phyloP scores from a whole-genome alignment of 2,113 vertebrate genomes.

The Aythya baeri region DNA sequence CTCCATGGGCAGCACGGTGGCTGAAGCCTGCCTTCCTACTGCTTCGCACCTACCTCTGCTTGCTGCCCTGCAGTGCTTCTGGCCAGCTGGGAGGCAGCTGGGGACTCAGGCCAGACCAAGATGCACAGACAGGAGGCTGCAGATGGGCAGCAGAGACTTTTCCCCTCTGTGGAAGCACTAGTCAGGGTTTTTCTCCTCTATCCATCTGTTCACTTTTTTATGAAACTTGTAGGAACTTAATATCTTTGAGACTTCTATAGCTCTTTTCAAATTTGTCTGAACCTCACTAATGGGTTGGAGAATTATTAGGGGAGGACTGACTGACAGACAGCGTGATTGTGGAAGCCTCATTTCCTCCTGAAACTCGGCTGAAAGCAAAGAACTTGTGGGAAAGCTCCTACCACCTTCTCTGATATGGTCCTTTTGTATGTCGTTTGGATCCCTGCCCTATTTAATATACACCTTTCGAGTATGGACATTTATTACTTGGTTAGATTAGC shows the following conservation, averaged over 20 bases:
- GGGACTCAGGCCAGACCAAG: rapidly evolving
- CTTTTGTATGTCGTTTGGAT: neutral
- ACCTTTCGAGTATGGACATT: neutral
- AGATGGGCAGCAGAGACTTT: neutral
- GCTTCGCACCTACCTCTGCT: neutral
- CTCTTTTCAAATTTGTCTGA: neutral
- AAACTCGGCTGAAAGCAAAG: neutral
- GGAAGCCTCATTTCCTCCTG: neutral
- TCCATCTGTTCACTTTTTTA: neutral
- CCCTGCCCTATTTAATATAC: neutral
- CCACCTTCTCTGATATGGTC: neutral
- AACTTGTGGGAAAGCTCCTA: neutral
- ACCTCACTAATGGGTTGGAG: neutral
- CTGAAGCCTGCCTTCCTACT: rapidly evolving
- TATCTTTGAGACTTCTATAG: slow-evolving; percentile 20
- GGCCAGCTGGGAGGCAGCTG: rapidly evolving
- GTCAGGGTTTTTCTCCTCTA: neutral
- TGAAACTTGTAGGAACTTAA: slow-evolving; percentile 16
- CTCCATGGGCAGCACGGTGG: rapidly evolving
- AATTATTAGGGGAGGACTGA: neutral
- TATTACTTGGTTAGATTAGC: neutral
- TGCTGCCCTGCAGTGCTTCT: neutral
- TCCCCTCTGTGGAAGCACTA: neutral
- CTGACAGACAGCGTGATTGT: neutral
- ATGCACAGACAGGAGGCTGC: rapidly evolving